Evolutionary conservation across 2,888 invertebrate genomes (phyloP).

Genomic region (Cryptocephalus moraei): DNA sequence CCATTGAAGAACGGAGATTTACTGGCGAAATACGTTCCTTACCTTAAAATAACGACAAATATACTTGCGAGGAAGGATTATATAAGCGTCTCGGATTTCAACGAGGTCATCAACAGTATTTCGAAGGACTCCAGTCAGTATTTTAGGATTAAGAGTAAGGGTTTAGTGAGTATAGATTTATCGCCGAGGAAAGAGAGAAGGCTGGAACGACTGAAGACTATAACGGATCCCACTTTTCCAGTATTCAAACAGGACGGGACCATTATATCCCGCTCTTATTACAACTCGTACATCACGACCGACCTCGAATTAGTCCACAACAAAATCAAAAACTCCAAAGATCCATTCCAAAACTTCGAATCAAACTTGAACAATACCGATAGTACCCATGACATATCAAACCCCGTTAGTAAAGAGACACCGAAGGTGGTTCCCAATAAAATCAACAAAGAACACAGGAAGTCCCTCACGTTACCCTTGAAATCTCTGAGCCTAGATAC

Average conservation of each 20-base stretch:
- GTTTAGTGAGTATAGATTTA: conserved; percentile 47
- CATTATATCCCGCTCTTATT: conserved; percentile 46
- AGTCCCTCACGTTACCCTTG: conserved; percentile 58
- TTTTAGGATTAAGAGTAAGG: conserved; percentile 35
- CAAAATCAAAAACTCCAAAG: not conserved
- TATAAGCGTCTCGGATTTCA: conserved; percentile 54
- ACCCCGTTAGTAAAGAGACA: not conserved
- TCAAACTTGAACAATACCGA: not conserved
- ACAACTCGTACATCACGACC: conserved; percentile 2
- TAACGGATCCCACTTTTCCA: conserved; percentile 70
- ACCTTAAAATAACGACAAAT: conserved; percentile 15
- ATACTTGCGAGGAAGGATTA: conserved; percentile 27
- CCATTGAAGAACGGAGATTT: not conserved
- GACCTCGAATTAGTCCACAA: conserved; percentile 5
- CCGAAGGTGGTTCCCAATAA: conserved; percentile 7
- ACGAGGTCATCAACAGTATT: conserved; percentile 46
- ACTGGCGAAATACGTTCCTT: conserved; percentile 7
- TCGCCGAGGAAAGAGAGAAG: conserved; percentile 24
- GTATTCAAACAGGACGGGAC: conserved; percentile 65
- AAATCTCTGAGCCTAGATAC: conserved; percentile 48
- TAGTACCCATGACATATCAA: not conserved
- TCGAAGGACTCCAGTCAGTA: conserved; percentile 9
- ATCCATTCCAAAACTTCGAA: conserved; percentile 3
- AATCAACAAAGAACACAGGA: conserved; percentile 29
- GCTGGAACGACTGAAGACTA: conserved; percentile 43